Evolutionary conservation across 1,140 invertebrate species (phyloP).

Genomic region (Bombus turneri): DNA sequence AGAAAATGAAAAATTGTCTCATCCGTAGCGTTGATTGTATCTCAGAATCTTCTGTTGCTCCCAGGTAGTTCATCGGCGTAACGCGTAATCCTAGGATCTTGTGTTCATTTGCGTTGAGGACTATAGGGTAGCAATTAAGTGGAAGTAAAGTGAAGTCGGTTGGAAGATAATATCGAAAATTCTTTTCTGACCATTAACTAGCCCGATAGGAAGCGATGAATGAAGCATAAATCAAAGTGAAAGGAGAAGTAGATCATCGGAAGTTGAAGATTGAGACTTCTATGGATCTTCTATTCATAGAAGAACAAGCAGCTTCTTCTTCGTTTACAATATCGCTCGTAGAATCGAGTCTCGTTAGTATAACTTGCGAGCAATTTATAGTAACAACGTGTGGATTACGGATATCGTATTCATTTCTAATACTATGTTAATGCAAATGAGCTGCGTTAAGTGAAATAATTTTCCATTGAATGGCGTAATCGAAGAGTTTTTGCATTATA

Average conservation of each 20-base stretch:
- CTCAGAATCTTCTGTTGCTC: constrained; percentile 5
- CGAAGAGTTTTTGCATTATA: background rate
- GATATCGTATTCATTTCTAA: background rate
- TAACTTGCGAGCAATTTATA: background rate
- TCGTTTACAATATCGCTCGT: background rate
- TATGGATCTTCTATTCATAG: background rate
- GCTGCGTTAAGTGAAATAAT: background rate
- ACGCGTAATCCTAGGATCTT: constrained; percentile 21
- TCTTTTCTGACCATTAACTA: background rate
- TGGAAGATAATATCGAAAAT: constrained; percentile 5
- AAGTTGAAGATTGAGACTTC: constrained; percentile 2
- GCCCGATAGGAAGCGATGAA: background rate
- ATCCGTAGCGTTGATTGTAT: background rate
- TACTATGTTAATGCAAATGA: background rate
- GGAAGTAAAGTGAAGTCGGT: background rate
- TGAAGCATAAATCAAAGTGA: constrained; percentile 17
- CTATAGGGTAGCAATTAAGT: background rate
- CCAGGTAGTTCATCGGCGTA: constrained; percentile 5
- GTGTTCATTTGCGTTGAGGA: background rate
- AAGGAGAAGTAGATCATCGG: constrained; percentile 1
- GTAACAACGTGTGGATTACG: background rate
- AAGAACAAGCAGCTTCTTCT: background rate
- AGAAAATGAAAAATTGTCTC: background rate
- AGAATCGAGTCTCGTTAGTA: background rate
- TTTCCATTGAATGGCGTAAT: background rate